Conservation (phyloP, 2,113 vertebrate species). For the Eulacestoma nigropectus region DNA sequence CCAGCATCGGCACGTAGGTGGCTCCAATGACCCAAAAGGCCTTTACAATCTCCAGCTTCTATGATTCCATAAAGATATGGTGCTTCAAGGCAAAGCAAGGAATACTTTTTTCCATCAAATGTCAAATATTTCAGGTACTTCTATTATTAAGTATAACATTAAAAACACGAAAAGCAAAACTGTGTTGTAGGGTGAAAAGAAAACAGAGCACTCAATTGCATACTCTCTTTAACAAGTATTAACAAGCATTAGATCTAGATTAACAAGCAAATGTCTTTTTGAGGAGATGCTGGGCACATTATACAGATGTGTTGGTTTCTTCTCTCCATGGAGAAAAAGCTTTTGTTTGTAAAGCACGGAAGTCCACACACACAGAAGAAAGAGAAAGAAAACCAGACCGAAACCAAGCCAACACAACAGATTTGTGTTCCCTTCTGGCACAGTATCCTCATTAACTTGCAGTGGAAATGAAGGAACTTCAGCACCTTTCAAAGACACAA, state of each 20-base stretch:
- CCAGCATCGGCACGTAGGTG: rapidly evolving
- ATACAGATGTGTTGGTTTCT: not conserved
- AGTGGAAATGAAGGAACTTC: not conserved
- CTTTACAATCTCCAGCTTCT: not conserved
- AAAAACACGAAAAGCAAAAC: not conserved
- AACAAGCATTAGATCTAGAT: too few species aligned
- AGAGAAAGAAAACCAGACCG: not conserved
- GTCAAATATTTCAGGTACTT: not conserved
- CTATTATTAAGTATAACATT: not conserved
- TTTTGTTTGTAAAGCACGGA: not conserved
- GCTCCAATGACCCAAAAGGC: not conserved
- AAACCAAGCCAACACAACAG: not conserved
- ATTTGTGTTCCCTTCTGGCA: not conserved
- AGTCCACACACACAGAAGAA: not conserved
- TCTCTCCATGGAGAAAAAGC: not conserved
- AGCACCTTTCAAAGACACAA: not conserved
- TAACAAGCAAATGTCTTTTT: not conserved
- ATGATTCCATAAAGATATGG: not conserved
- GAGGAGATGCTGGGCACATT: not conserved
- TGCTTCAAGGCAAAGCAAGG: not conserved
- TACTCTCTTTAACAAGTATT: too few species aligned
- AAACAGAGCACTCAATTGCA: not conserved
- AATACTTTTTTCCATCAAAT: not conserved
- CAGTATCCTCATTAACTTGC: not conserved
- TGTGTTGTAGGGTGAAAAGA: not conserved